These are phyloP conservation scores for Hydrocynus forskahlii DNA, from an alignment of 2,797 vertebrate species.

Conservation along the genomic window DNA sequence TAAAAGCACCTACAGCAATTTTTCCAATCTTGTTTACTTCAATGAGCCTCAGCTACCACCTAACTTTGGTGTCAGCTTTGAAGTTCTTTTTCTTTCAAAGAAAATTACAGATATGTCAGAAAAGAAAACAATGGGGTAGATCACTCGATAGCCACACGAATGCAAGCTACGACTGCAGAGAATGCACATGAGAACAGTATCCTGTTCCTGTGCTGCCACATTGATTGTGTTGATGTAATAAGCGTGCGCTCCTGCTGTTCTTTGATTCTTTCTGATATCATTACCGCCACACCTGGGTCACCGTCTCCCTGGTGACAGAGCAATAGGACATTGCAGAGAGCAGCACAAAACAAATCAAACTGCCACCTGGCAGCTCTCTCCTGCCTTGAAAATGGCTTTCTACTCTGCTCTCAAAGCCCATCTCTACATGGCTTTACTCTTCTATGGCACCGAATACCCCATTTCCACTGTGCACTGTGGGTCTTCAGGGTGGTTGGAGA, in stretches of 20 bases:
- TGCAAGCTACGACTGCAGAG: background rate
- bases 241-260: conserved; percentile 13
- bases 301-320: conserved; percentile 35
- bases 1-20: conserved; percentile 29
- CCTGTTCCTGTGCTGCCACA: conserved; percentile 7
- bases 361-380: conserved; percentile 42
- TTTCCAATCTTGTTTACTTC: conserved; percentile 14
- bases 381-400: conserved; percentile 36
- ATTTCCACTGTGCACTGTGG: conserved; percentile 26
- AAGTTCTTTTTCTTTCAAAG: conserved; percentile 30
- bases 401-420: conserved; percentile 32
- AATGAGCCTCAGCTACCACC: background rate
- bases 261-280: conserved; percentile 33
- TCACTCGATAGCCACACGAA: background rate
- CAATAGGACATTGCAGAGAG: conserved; percentile 28
- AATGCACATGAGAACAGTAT: background rate
- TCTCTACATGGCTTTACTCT: conserved; percentile 39
- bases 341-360: conserved; percentile 46
- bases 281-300: conserved; percentile 28
- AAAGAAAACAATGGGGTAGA: background rate
- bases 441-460: conserved; percentile 18
- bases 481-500: conserved; percentile 19
- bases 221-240: conserved; percentile 38
- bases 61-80: background rate
- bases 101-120: conserved; percentile 3